Conservation (phyloP, 2,888 invertebrate genomes). For the Adela reaumurella region DNA sequence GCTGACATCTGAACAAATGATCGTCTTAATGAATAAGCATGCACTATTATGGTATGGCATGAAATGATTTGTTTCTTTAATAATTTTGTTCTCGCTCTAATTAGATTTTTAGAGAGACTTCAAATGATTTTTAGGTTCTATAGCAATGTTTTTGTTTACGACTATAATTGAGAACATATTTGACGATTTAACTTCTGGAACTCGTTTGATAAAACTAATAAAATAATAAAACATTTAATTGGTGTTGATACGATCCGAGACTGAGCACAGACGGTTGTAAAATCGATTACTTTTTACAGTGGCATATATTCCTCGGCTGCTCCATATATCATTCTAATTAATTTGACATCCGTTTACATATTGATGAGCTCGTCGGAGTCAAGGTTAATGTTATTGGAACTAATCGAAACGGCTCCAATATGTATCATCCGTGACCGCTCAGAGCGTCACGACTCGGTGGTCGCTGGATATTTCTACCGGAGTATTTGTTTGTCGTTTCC, state of each 20-base stretch:
- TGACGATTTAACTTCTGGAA: no score
- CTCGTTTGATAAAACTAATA: no score
- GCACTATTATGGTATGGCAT: slow-evolving; percentile 27
- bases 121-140: no score
- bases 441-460: background rate
- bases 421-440: background rate
- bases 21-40: slow-evolving; percentile 37
- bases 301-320: background rate
- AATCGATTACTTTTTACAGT: background rate
- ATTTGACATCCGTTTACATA: background rate
- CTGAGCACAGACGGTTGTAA: no score
- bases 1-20: slow-evolving; percentile 32
- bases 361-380: background rate
- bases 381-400: background rate
- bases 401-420: background rate
- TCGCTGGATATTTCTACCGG: no score
- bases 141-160: no score
- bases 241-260: no score
- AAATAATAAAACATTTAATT: no score
- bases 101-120: no score
- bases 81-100: slow-evolving; percentile 13
- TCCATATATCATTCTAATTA: background rate
- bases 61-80: slow-evolving; percentile 32
- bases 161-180: no score
- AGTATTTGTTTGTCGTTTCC: no score